Base-by-base conservation (phyloP, 2,888 invertebrate species). In the Drosophila limbata region DNA sequence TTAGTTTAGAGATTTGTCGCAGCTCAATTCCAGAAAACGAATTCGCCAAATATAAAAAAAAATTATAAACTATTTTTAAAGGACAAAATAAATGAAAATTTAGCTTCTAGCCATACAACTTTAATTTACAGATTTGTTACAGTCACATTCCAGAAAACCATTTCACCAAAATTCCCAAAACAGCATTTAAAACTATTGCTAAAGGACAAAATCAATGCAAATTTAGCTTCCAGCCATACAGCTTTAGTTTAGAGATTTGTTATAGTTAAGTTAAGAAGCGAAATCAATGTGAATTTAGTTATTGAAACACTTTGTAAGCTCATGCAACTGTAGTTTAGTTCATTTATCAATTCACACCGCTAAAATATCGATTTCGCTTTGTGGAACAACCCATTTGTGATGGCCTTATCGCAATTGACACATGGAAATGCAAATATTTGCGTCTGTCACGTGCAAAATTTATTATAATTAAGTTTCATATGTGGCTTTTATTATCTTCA, bases 351-450 rank as follows among this genome's bases (percentile, higher is more conserved):
- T 8, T 8, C 9, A 39, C 6, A 15, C 8, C 3, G 2, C 3
- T 15, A 3, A 9, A 8, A 3, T 15, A 39, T 11, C 19, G 42
- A 19, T 42, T 6, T 19, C 19, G 42, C 3, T 55, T 47, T 13
- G 1, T 1, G 42, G 57, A 82, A 82, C 55, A 21, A 4, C 1
- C 2, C 35, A 25, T 57, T 17, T 4, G 52, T 3, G 0, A 5
- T 6, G 3, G 19, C 9, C 25, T 65, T 88, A 88, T 83, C 83
- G 42, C 45, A 19, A 3, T 6, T 47, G 37, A 13, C 47, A 21
- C 11, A 62, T 17, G 13, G 15, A 15, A 61, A 63, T 68, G 78
- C 79, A 84, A 88, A 84, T 84, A 84, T 86, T 88, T 83, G 88
- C 50, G 51, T 25, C 25, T 52, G 61, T 42, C 37, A 47, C 52